These are phyloP conservation scores for Philonicus albiceps DNA, from an alignment of 2,888 invertebrate species.

Conservation along the genomic window DNA sequence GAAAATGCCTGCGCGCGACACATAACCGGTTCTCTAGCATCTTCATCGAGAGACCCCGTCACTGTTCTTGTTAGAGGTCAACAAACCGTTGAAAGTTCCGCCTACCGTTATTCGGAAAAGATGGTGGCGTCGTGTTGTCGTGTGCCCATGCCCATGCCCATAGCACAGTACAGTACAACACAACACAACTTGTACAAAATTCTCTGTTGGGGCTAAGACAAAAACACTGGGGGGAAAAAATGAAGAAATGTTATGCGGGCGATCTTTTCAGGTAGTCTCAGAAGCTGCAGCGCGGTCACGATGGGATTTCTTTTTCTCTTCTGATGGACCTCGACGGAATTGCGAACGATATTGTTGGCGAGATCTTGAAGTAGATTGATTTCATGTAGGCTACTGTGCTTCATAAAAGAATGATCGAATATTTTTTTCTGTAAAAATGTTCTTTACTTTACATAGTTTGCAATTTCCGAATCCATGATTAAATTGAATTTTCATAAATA, in stretches of 20 bases:
- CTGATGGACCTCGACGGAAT: background rate
- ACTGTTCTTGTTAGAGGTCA: conserved; percentile 14
- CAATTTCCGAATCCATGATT: no score
- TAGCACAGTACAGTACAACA: no score
- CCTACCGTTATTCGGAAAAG: conserved; percentile 11
- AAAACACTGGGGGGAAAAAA: background rate
- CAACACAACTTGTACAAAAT: background rate
- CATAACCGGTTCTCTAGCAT: background rate
- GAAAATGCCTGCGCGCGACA: background rate
- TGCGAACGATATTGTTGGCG: background rate
- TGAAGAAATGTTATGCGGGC: background rate
- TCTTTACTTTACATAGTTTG: no score
- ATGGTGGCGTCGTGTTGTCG: background rate
- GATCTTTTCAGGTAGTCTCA: background rate
- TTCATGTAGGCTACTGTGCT: background rate
- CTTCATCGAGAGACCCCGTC: background rate
- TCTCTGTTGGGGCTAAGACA: background rate
- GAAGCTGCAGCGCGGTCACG: background rate
- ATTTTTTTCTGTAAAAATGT: no score
- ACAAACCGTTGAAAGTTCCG: conserved; percentile 27
- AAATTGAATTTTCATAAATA: no score
- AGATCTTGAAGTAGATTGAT: background rate
- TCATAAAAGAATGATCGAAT: no score
- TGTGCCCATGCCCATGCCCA: background rate
- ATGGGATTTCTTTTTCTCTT: background rate